Evolutionary conservation across 2,113 vertebrate species (phyloP).

Genomic region (Ranitomeya imitator): DNA sequence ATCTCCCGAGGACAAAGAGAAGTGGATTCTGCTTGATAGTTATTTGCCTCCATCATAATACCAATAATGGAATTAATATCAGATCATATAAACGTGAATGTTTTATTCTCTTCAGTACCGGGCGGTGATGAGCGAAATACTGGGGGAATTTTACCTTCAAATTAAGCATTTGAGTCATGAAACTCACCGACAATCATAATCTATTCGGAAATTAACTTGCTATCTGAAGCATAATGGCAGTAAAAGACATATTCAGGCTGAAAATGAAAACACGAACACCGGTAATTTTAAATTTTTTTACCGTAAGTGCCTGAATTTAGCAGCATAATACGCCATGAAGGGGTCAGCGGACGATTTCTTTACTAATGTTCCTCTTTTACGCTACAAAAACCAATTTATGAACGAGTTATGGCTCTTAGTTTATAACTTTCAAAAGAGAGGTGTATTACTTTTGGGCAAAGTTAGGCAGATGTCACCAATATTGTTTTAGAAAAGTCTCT

Average conservation of each 20-base stretch:
- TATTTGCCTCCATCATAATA: constrained; percentile 79
- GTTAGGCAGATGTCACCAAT: neutral
- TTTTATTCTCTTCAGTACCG: constrained; percentile 74
- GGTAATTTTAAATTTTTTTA: neutral
- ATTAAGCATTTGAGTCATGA: constrained; percentile 82
- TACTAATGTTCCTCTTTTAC: neutral
- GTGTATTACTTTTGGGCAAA: neutral
- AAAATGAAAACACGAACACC: constrained; percentile 74
- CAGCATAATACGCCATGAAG: neutral
- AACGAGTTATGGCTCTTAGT: neutral
- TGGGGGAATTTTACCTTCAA: constrained; percentile 76
- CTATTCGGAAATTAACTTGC: constrained; percentile 76
- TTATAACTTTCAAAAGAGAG: neutral
- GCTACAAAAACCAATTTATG: neutral
- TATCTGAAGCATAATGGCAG: constrained; percentile 75
- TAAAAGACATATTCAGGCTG: constrained; percentile 71
- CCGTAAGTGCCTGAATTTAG: neutral
- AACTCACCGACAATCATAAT: constrained; percentile 75
- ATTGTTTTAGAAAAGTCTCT: neutral
- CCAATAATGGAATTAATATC: constrained; percentile 81
- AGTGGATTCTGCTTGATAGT: constrained; percentile 70
- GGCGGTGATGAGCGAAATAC: constrained; percentile 72
- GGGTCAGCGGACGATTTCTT: neutral
- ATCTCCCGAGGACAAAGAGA: constrained; percentile 60
- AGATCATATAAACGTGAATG: constrained; percentile 75